A percentile compares a stretch with the other conserved stretches of the same genome.
These are phyloP conservation scores for Oceanodroma tethys DNA, from an alignment of 2,113 vertebrate genomes.

Conservation along the genomic window DNA sequence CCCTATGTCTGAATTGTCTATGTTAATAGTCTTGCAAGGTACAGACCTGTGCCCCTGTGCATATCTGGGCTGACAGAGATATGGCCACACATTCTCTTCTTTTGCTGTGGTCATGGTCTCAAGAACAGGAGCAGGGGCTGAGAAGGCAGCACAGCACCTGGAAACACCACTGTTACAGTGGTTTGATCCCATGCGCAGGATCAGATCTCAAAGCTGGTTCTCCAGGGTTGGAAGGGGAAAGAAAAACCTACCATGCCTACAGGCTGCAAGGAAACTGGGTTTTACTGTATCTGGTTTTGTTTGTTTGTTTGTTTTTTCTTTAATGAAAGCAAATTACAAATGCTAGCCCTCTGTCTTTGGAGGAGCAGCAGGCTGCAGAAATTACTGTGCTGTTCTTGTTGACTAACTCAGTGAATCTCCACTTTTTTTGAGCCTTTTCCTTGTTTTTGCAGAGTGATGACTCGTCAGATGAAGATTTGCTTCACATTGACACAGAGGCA, in stretches of 20 bases:
- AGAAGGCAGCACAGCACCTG: background rate
- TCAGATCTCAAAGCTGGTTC: background rate
- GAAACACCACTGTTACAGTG: background rate
- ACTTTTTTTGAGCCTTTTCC: background rate
- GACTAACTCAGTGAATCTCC: background rate
- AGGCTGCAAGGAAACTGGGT: background rate
- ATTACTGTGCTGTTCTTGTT: background rate
- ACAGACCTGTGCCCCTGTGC: background rate
- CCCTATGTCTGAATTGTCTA: background rate
- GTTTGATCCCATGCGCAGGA: background rate
- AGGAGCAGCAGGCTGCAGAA: background rate
- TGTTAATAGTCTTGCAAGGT: background rate
- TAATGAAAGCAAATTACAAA: background rate
- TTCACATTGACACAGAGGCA: constrained; percentile 93
- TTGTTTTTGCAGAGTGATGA: constrained; percentile 76
- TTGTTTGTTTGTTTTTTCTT: background rate
- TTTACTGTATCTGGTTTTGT: background rate
- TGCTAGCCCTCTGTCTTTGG: background rate
- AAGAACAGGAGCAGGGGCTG: background rate
- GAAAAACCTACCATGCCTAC: background rate
- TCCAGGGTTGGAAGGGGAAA: background rate
- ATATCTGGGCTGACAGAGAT: background rate
- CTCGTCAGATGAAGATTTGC: constrained; percentile 92
- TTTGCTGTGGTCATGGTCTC: background rate
- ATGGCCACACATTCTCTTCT: background rate